phyloP scores from a whole-genome alignment of 2,888 invertebrate genomes.

The Anthophora plumipes region DNA sequence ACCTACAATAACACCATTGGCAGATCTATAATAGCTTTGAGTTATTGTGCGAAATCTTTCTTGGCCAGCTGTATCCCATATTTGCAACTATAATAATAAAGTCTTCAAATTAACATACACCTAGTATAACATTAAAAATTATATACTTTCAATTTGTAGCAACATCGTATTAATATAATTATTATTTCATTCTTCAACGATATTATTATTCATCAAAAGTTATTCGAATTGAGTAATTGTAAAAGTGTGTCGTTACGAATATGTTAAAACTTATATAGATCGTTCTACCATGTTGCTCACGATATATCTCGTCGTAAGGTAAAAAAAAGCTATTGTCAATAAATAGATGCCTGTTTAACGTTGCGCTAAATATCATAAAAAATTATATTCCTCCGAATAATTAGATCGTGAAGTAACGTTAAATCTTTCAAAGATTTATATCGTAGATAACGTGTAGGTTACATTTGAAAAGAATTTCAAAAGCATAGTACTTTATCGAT shows the following conservation, averaged over 20 bases:
- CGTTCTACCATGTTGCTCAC: background rate
- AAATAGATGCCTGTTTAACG: background rate
- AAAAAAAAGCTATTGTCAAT: background rate
- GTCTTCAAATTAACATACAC: slow-evolving; percentile 11
- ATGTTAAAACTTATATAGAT: background rate
- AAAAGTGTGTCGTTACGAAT: background rate
- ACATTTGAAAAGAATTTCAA: background rate
- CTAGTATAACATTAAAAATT: background rate
- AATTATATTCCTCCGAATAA: slow-evolving; percentile 5
- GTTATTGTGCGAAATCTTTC: slow-evolving; percentile 98
- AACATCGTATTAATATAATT: background rate
- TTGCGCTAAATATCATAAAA: background rate
- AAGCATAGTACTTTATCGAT: background rate
- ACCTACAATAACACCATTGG: slow-evolving; percentile 98
- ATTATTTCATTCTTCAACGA: background rate
- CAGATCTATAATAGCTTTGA: slow-evolving; percentile 98
- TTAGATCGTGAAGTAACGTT: background rate
- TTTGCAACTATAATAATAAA: slow-evolving; percentile 90
- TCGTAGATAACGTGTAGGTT: slow-evolving; percentile 32
- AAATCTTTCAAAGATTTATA: background rate
- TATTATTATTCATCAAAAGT: background rate
- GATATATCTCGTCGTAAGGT: background rate
- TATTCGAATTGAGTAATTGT: background rate
- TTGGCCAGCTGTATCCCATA: slow-evolving; percentile 99
- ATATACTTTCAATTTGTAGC: background rate